Evolutionary conservation across 2,888 invertebrate species (phyloP).

Genomic region (Cephalotes varians): DNA sequence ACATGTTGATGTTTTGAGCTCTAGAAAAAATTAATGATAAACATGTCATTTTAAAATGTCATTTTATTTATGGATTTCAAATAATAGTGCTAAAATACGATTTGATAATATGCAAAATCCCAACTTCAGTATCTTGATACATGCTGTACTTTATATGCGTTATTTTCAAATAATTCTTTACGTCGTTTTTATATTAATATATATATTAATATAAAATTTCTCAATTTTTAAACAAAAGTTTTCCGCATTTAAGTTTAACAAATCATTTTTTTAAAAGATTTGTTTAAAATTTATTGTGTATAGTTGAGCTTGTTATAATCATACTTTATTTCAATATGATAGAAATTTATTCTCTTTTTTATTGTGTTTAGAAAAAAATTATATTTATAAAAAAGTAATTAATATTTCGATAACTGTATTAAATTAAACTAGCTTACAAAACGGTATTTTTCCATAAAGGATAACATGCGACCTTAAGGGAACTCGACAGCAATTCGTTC

Average conservation of each 20-base stretch:
- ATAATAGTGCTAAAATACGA: background rate
- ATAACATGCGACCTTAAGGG: slow-evolving; percentile 54
- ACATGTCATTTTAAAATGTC: background rate
- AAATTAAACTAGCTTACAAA: background rate
- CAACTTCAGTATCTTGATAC: background rate
- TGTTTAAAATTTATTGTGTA: background rate
- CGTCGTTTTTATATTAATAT: background rate
- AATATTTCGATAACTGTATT: background rate
- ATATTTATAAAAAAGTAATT: background rate
- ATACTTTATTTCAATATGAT: background rate
- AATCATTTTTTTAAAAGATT: background rate
- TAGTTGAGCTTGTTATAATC: background rate
- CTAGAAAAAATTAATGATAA: background rate
- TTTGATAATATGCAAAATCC: background rate
- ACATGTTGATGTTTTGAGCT: background rate
- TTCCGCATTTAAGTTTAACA: background rate
- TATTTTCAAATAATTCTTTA: background rate
- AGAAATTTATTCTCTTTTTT: background rate
- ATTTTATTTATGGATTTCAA: slow-evolving; percentile 3
- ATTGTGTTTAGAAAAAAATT: background rate
- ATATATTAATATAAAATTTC: background rate
- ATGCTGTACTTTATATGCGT: background rate
- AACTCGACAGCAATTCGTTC: slow-evolving; percentile 48
- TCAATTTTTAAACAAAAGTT: background rate
- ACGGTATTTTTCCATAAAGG: slow-evolving; percentile 48